Conservation (phyloP, 2,113 vertebrate genomes). For the Caracal caracal region DNA sequence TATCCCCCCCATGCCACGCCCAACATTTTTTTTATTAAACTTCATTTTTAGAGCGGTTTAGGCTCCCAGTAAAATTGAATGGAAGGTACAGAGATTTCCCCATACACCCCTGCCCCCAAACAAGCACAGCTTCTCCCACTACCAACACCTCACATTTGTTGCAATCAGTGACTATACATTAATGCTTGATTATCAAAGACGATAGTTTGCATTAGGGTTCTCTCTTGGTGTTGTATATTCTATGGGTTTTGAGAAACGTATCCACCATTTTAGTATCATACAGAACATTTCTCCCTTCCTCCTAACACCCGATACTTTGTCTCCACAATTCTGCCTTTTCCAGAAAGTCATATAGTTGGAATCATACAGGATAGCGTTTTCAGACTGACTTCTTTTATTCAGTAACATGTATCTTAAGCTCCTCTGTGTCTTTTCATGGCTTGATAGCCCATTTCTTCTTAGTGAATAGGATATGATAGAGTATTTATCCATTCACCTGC, state of each 20-base stretch:
- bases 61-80: conserved; percentile 8
- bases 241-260: neutral
- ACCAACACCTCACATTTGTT: neutral
- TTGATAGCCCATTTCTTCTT: neutral
- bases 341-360: neutral
- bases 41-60: conserved; percentile 44
- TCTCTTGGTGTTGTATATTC: neutral
- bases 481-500: neutral
- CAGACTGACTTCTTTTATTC: conserved; percentile 10
- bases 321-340: neutral
- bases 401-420: neutral
- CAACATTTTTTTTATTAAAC: conserved; percentile 18
- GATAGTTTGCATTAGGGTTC: neutral
- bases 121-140: neutral
- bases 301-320: neutral
- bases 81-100: neutral
- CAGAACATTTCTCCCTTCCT: neutral
- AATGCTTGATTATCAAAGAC: neutral
- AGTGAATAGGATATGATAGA: neutral
- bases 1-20: neutral
- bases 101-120: neutral
- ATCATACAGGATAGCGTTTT: neutral
- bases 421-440: neutral
- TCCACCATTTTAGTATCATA: too few species aligned
- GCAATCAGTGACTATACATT: neutral